A percentile compares a stretch with the other conserved stretches of the same genome.
These are phyloP conservation scores for Struthio camelus DNA, from an alignment of 2,113 vertebrate species.

Conservation along the genomic window DNA sequence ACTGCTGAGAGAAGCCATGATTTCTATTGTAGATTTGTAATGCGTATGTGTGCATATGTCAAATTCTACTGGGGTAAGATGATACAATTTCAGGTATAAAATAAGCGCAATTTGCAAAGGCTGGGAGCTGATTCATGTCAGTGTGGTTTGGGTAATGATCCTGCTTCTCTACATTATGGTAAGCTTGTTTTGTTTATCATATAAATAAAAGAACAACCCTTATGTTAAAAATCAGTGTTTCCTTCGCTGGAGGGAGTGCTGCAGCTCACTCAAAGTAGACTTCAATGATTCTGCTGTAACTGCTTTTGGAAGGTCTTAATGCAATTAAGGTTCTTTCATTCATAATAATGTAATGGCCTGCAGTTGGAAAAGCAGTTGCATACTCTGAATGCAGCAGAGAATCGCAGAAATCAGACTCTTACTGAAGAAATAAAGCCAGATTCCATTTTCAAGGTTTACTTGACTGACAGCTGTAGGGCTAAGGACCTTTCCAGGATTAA, in stretches of 20 bases:
- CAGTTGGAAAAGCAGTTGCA: slow-evolving; percentile 7
- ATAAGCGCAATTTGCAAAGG: background rate
- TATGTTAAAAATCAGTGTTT: background rate
- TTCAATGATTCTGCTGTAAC: background rate
- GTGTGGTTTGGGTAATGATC: background rate
- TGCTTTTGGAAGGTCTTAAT: slow-evolving; percentile 8
- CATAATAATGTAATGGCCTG: background rate
- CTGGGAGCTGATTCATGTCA: background rate
- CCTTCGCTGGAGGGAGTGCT: background rate
- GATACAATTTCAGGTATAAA: background rate
- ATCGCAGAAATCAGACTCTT: background rate
- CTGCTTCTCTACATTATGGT: background rate
- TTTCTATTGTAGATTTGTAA: background rate
- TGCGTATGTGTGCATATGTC: background rate
- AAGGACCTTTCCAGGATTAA: background rate
- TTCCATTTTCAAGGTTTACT: background rate
- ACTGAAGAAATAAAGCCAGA: background rate
- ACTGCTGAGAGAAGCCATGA: background rate
- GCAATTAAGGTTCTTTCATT: slow-evolving; percentile 15
- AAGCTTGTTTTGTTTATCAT: background rate
- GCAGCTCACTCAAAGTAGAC: background rate
- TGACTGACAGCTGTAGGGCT: background rate
- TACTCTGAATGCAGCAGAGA: background rate
- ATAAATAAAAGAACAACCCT: background rate
- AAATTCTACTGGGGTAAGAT: background rate